Conservation (phyloP, 2,797 vertebrate species). For the Squalus acanthias region DNA sequence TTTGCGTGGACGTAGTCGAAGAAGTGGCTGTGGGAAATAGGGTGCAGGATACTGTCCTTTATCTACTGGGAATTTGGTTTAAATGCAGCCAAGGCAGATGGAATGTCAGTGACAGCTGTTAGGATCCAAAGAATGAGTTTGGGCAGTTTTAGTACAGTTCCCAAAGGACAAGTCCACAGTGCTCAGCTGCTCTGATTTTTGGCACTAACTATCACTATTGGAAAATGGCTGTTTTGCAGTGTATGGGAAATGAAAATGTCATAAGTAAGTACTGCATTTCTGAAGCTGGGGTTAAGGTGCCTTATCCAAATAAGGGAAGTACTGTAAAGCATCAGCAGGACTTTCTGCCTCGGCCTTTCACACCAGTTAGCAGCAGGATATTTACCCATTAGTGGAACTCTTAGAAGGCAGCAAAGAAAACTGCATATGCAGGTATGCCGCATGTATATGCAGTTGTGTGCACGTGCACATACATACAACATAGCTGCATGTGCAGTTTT, state of each 20-base stretch:
- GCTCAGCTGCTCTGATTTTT: constrained; percentile 31
- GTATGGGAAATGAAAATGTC: constrained; percentile 4
- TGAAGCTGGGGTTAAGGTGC: background rate
- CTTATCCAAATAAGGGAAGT: constrained; percentile 3
- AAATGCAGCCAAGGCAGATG: constrained; percentile 23
- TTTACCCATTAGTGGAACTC: background rate
- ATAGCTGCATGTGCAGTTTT: background rate
- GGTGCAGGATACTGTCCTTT: background rate
- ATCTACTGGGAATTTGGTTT: constrained; percentile 6
- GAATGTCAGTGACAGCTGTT: constrained; percentile 33
- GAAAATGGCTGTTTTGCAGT: background rate
- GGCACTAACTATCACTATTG: background rate
- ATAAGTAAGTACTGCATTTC: background rate
- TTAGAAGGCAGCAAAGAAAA: background rate
- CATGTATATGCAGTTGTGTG: constrained; percentile 44
- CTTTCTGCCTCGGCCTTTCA: background rate
- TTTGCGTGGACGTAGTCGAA: background rate
- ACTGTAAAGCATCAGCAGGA: background rate
- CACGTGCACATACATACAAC: constrained; percentile 40
- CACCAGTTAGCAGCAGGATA: background rate
- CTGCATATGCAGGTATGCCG: background rate
- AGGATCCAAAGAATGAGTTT: background rate
- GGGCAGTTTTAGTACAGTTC: constrained; percentile 33
- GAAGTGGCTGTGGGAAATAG: background rate
- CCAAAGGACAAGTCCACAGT: background rate